Conservation (phyloP, 2,888 invertebrate species). For the Tipula lateralis region DNA sequence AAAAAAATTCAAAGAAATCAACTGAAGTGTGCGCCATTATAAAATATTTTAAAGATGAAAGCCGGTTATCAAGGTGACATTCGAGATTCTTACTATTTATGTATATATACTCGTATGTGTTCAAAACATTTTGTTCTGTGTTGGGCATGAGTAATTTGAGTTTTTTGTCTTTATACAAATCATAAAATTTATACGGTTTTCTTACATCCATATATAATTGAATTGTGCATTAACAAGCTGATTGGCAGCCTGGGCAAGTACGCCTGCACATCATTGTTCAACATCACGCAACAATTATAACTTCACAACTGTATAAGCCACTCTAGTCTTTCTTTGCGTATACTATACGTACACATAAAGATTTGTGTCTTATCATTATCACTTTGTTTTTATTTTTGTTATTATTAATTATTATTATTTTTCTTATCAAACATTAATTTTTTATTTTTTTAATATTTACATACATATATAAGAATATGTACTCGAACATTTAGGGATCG, state of each 20-base stretch:
- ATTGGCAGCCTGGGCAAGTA: too few relatives aligned
- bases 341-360: not conserved
- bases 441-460: not conserved
- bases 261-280: not conserved
- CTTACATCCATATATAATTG: not conserved
- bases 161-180: not conserved
- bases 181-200: not conserved
- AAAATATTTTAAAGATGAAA: slow-evolving; percentile 24
- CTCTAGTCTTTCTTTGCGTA: not conserved
- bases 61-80: slow-evolving; percentile 24
- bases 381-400: not conserved
- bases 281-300: too few relatives aligned
- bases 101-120: not conserved
- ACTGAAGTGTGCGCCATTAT: not conserved
- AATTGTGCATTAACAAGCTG: not conserved
- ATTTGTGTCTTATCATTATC: not conserved
- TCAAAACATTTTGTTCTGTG: not conserved
- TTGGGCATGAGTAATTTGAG: not conserved
- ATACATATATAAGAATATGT: too few relatives aligned
- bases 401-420: not conserved
- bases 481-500: not conserved
- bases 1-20: not conserved
- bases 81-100: not conserved
- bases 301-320: not conserved
- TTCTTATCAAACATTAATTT: not conserved